Base-by-base conservation (phyloP, 2,113 vertebrate species). In the Hippocampus guttulatus region DNA sequence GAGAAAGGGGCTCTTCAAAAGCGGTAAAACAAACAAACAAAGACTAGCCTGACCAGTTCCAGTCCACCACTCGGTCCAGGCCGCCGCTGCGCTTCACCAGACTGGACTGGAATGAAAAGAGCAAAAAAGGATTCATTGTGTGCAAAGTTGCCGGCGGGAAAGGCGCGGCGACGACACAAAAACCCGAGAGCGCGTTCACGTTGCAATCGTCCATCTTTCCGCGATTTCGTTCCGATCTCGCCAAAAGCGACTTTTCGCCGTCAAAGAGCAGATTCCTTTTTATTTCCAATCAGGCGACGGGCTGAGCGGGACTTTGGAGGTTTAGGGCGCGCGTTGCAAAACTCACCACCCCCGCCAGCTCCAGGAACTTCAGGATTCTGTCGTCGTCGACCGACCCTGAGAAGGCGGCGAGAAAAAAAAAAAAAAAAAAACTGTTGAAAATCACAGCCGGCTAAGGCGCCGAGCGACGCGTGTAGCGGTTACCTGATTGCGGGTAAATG, bases 401-500 rank as follows among this genome's bases (percentile, higher is more conserved):
- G 57, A 38, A 7, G 33, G 5, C 5, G 14, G 64, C 71, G 20
- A 18, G 73, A 3, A 2, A 47, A 1, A 27, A 27, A 27, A 27
- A 27, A 27, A 27, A n/a, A 1, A 58, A 45, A 62, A 27, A 27
- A 1, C 25, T 2, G 25, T n/a, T 1, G 10, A 0, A 18, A 16
- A 12, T 45, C 5, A 1, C 25, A 3, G 12, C 15, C 14, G 4
- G 21, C 18, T 55, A n/a, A 55, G 0, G n/a, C 18, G 21, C 20
- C 8, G 14, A 66, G 10, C 33, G 33, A 38, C 33, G 33, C 0
- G 47, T 70, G 51, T 45, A n/a, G 23, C n/a, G 18, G 23, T 67
- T 89, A 99, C 97, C 97, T 92, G 94, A 93, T 79, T 80, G 91
- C 3, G 97, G 97, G 88, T 96, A 98, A 80, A 96, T 94, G 74